These are phyloP conservation scores for Plumapathes pennacea DNA, from an alignment of 92 coral and sea anemone genomes.

Conservation along the genomic window DNA sequence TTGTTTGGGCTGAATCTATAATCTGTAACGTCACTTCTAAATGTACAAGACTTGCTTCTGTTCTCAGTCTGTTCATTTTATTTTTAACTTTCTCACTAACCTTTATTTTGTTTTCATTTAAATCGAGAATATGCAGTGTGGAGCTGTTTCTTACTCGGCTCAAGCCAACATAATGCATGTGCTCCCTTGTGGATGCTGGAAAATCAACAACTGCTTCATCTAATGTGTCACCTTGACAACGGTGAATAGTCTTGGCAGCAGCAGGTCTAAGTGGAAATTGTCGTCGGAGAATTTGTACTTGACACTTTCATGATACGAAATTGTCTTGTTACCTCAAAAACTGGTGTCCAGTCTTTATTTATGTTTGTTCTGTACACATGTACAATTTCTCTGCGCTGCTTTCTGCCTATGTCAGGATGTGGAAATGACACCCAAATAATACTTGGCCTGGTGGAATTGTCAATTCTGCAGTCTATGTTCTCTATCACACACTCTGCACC, in stretches of 20 bases:
- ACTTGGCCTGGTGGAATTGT: constrained; percentile 51
- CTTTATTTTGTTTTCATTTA: constrained; percentile 29
- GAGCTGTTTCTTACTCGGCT: constrained; percentile 46
- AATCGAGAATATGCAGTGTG: constrained; percentile 30
- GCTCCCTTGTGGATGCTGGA: constrained; percentile 35
- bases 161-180: constrained; percentile 53
- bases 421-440: constrained; percentile 60
- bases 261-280: constrained; percentile 54
- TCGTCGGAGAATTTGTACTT: constrained; percentile 31
- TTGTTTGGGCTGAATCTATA: not conserved
- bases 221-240: constrained; percentile 55
- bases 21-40: constrained; percentile 12
- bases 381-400: constrained; percentile 28
- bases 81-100: constrained; percentile 35
- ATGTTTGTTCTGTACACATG: constrained; percentile 21
- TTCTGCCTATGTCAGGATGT: constrained; percentile 14
- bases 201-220: constrained; percentile 52
- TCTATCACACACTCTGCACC: constrained; percentile 64
- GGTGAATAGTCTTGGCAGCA: constrained; percentile 51
- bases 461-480: constrained; percentile 47
- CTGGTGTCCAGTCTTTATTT: constrained; percentile 38
- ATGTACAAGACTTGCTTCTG: constrained; percentile 20
- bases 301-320: constrained; percentile 16
- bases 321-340: constrained; percentile 48
- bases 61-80: constrained; percentile 34